phyloP scores from a whole-genome alignment of 2,888 invertebrate genomes.

The Syrista parreyssii region DNA sequence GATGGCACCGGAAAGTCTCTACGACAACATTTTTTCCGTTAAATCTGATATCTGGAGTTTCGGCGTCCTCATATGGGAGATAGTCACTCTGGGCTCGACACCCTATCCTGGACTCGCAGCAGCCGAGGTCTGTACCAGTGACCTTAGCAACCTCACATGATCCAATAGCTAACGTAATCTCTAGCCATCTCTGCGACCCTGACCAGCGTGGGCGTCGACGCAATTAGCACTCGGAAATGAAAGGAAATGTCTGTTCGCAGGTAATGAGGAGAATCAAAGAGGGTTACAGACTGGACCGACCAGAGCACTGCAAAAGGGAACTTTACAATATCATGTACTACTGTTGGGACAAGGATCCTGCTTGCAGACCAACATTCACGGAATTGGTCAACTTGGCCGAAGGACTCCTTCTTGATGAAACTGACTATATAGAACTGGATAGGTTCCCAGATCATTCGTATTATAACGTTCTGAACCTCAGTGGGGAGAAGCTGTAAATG shows the following conservation, averaged over 20 bases:
- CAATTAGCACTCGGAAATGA: too few species aligned
- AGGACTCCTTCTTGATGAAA: constrained; percentile 86
- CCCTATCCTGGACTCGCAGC: constrained; percentile 95
- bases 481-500: constrained; percentile 80
- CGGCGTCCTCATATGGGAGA: constrained; percentile 95
- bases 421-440: constrained; percentile 93
- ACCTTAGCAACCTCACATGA: not conserved
- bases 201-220: too few species aligned
- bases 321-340: constrained; percentile 95
- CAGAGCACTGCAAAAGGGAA: constrained; percentile 92
- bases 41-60: constrained; percentile 98
- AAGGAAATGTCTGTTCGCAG: constrained; percentile 63
- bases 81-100: constrained; percentile 93
- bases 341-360: constrained; percentile 91
- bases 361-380: constrained; percentile 85
- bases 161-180: not conserved
- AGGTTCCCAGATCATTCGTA: constrained; percentile 94
- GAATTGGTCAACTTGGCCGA: constrained; percentile 86
- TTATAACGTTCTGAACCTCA: constrained; percentile 86
- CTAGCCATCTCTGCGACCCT: too few species aligned
- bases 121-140: constrained; percentile 75
- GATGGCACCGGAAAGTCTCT: constrained; percentile 97
- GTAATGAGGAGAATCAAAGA: constrained; percentile 78
- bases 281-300: constrained; percentile 91
- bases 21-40: constrained; percentile 92